Base-by-base conservation (phyloP, 2,113 vertebrate species). In the Physeter macrocephalus region DNA sequence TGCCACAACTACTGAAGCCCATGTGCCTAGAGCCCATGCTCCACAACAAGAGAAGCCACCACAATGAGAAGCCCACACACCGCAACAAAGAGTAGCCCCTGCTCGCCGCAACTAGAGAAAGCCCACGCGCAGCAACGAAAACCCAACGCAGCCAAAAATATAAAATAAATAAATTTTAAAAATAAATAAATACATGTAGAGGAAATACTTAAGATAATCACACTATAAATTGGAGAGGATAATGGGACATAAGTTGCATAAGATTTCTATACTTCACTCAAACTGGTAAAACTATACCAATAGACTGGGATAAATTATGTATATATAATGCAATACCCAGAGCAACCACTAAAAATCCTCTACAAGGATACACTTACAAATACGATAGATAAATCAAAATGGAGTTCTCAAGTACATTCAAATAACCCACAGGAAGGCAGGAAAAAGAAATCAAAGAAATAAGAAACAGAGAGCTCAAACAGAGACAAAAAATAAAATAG, bases 371-470 rank as follows among this genome's bases (percentile, higher is more conserved):
- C 52, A 52, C 52, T 17, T 52, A 52, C 5, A 17, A 17, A 64
- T 23, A n/a, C 31, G 27, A 66, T 2, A 82, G 67, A 36, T 13
- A 34, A 43, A 43, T 34, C 41, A 27, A 54, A 64, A 54, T 6
- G 9, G 15, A 43, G 64, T 64, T 18, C 46, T 57, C 59, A 88
- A 93, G 59, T 82, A 43, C 15, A 2, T 52, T 29, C n/a, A 82
- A 49, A 59, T 61, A 75, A 82, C 17, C 77, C 20, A 46, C 23
- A 74, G 61, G 6, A 59, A 88, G 27, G n/a, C 57, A 87, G 66
- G 41, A 89, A 46, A 94, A 49, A 91, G 34, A 43, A 93, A 54
- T 31, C 20, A 57, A 25, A 71, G 75, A 95, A 61, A 61, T 36
- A 29, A 46, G 86, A 91, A 49, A 88, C 43, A 74, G 54, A 71